Evolutionary conservation across 1,140 invertebrate species (phyloP).

Genomic region (Anoplophora glabripennis): DNA sequence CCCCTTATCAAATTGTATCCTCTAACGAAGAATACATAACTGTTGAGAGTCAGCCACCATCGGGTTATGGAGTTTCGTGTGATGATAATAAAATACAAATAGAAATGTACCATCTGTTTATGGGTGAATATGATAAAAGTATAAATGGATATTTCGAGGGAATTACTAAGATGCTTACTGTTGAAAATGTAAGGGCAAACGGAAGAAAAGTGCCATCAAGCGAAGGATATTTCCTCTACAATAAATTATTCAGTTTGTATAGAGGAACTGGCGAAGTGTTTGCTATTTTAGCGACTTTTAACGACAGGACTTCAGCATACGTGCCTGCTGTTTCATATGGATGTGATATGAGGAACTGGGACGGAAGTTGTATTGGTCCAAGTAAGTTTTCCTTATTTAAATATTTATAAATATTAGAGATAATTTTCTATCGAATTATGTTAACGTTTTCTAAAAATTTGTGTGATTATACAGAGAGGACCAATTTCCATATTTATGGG

Average conservation of each 20-base stretch:
- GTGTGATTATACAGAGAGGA: too few relatives aligned
- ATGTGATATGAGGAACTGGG: conserved; percentile 53
- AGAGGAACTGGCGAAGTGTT: conserved; percentile 63
- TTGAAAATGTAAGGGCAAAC: conserved; percentile 55
- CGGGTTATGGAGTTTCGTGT: conserved; percentile 42
- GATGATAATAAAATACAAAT: conserved; percentile 50
- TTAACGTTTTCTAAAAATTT: too few relatives aligned
- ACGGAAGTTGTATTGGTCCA: conserved; percentile 50
- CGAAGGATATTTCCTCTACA: conserved; percentile 18
- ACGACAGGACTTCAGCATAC: conserved; percentile 57
- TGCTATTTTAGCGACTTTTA: conserved; percentile 57
- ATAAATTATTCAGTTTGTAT: conserved; percentile 56
- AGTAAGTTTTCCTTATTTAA: conserved; percentile 43
- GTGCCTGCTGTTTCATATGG: conserved; percentile 65
- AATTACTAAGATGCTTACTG: conserved; percentile 62
- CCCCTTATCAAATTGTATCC: conserved; percentile 61
- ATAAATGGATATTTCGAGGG: conserved; percentile 59
- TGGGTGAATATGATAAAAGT: conserved; percentile 58
- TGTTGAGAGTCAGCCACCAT: conserved; percentile 60
- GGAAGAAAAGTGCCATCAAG: conserved; percentile 54
- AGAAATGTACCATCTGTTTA: conserved; percentile 63
- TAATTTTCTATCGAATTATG: too few relatives aligned
- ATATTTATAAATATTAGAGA: not conserved
- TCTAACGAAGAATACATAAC: conserved; percentile 54
- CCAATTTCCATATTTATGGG: too few relatives aligned